Base-by-base conservation (phyloP, 1,140 invertebrate species). In the Trichonephila clavipes region DNA sequence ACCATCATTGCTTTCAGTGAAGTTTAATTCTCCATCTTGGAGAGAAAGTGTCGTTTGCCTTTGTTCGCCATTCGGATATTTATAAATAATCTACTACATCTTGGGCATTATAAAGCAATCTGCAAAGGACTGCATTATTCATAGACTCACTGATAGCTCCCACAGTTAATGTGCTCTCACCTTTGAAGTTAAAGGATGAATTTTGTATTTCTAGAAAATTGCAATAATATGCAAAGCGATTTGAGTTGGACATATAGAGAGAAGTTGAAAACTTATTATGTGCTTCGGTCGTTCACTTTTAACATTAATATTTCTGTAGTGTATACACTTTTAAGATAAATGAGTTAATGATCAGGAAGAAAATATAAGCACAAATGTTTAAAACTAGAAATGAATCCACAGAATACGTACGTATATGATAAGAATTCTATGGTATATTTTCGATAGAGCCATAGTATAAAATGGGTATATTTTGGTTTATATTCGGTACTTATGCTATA, bases 61-160 rank as follows among this genome's bases (percentile, higher is more conserved):
- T 87, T 87, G 85, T 87, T 87, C 58, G 8, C 85, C 18, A 87
- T 87, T 64, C 85, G n/a, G 85, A 87, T 87, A 64, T 87, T 34
- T 87, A 34, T 87, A 87, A 87, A 87, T 87, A 61, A 87, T 64
- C 61, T 34, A 18, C 85, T 34, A 64, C 61, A 64, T 87, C 85
- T 64, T 64, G 59, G 28, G 59, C 85, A 87, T 87, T 87, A 87
- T 61, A 87, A 87, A 87, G 85, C 61, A 87, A 87, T 87, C 85
- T 87, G 85, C 61, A 34, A 28, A n/a, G 44, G n/a, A 5, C 28
- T 87, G 61, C 85, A 87, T 87, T 87, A 87, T 87, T 87, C 85
- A 87, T 87, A 12, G 12, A 62, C 18, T 58, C 28, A 5, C 51
- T 58, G 82, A 83, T 58, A 83, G 19, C 44, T 77, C 51, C 82